Base-by-base conservation (phyloP, 2,888 invertebrate genomes). In the Tanaodytes sp. region DNA sequence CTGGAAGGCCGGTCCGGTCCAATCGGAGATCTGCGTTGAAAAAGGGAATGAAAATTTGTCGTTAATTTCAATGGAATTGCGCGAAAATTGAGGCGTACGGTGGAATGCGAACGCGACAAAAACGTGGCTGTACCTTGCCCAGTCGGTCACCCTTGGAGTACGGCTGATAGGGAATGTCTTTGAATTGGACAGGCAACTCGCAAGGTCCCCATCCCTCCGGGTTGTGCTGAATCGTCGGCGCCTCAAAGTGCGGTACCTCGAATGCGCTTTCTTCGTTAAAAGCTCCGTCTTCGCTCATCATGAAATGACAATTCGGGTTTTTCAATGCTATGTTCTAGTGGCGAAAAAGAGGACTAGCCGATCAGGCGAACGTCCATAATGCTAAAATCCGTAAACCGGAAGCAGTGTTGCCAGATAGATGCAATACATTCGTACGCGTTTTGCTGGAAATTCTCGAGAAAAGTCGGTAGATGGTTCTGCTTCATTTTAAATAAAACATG, bases 131-230 rank as follows among this genome's bases (percentile, higher is more conserved):
- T 65, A 98, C 98, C 90, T 98, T 98, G 77, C 99, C 99, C 74
- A 99, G 89, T 77, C 98, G 92, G 86, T 99, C 98, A 69, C 96
- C 96, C 87, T 99, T 99, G 76, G 98, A 97, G 86, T 98, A 99
- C 36, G 98, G 98, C 87, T 99, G 98, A 86, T 98, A 99, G 8
- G 98, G 98, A 91, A 97, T 95, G 86, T 97, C 96, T 82, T 93
- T 92, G 86, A 96, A 97, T 81, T 95, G 94, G 66, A 95, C 95
- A 54, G 97, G 96, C 86, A 97, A 89, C 85, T 94, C 94, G 86
- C 93, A 94, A 40, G 99, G 99, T 11, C 99, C 98, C 98, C 98
- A 99, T 83, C 98, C 98, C 74, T 90, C 90, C 1, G 93, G 91
- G 85, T 96, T 94, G 78, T 93, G 92, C 82, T 93, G 93, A 79